Evolutionary conservation across 1,140 invertebrate species (phyloP), one percentile per base, ranked within the genome.

Genomic region (Calliphora vicina): DNA sequence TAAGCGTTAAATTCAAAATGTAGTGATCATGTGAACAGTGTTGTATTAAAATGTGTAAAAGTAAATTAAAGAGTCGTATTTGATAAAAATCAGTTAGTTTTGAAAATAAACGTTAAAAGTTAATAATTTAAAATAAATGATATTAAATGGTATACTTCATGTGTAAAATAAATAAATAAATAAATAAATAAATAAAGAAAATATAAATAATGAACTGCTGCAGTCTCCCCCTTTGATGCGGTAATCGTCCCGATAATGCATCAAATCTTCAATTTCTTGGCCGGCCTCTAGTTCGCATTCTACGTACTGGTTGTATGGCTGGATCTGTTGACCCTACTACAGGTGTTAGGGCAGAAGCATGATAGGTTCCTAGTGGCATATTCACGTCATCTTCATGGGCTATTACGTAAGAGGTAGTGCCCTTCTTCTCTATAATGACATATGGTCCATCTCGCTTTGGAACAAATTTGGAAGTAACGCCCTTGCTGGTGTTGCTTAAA

Each of bases 401-500:
- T 13, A 29, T 73, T 15, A 73, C 26, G 25, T 27, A 73, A 10
- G 23, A 27, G 15, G 71, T 73, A 26, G 71, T 10, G 15, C 71
- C 71, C 15, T 73, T 73, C 13, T 23, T 25, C 26, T 26, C 23
- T 15, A 73, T 73, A 15, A 73, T 73, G 13, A 13, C 15, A 27
- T 73, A 73, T 27, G 71, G 71, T 71, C 67, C 67, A 71, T 71
- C 67, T 25, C 67, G n/a, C n/a, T 71, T 71, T 12, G 67, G 67
- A 71, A 71, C 67, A 25, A 71, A 71, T 71, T 71, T 71, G 10
- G 61, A 71, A 71, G 61, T 71, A 23, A 71, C n/a, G 10, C 67
- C 67, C n/a, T 71, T 71, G 23, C n/a, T n/a, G 25, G 13, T 71
- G n/a, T 26, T 71, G 23, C 67, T 71, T n/a, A 71, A 71, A 71